Evolutionary conservation across 2,797 vertebrate genomes (phyloP), one percentile per base, ranked within the genome.

Genomic region (Clarias fuscus): DNA sequence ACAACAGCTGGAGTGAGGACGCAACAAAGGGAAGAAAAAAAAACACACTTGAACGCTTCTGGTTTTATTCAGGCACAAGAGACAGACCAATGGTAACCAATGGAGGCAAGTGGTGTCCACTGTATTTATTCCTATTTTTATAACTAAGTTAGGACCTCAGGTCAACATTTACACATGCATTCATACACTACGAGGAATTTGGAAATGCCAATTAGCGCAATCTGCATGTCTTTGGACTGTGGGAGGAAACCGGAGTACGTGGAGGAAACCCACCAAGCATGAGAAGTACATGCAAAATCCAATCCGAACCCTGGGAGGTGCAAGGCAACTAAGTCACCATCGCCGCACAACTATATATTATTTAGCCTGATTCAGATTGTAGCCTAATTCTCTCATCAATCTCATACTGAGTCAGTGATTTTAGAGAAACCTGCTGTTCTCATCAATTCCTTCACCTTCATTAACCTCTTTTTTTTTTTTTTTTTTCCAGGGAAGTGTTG

Each of bases 1-100:
- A 96, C 43, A 97, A 95, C 76, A 97, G 94, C 96, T 97, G 92
- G 0, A 81, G 33, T 53, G 33, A 71, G 65, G 83, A 67, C 87
- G 22, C 58, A 70, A 62, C 40, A 59, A 6, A 56, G 7, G 33
- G 24, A 43, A 37, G 2, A 11, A 8, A 10, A 37, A 3, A 11
- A 33, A 33, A 33, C 33, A 10, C 30, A 4, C 22, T 37, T 0
- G 2, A 56, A 48, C 40, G n/a, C 53, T 72, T 43, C 8, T 18
- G 53, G 8, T 4, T 62, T 40, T 14, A n/a, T 53, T 30, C 33
- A 40, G 58, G 77, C 33, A 24, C 20, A n/a, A 40, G 7, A 61
- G 11, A 53, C 48, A 79, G 48, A 53, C 48, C 48, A 53, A 3
- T 53, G 48, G 48, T 53, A 53, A 53, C 48, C 13, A 13, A 13